Conservation (phyloP, 2,113 vertebrate genomes). For the Amia ocellicauda region DNA sequence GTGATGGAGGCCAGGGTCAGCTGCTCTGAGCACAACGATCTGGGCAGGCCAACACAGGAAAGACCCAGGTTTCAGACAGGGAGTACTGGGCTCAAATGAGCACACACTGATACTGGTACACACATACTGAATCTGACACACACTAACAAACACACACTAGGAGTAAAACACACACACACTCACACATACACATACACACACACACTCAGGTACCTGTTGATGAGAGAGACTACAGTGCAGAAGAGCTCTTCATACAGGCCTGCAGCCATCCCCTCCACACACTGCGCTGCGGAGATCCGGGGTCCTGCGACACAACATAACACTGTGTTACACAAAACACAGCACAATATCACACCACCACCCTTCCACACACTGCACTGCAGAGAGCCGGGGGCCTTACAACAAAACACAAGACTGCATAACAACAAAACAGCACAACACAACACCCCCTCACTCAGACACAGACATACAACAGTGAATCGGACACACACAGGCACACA, state of each 20-base stretch:
- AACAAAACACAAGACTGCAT: no score
- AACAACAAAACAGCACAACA: not conserved
- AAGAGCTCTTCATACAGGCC: constrained; percentile 95
- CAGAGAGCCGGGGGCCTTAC: no score
- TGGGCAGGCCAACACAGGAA: constrained; percentile 38
- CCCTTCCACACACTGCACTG: no score
- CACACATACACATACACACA: not conserved
- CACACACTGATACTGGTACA: not conserved
- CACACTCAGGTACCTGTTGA: constrained; percentile 82
- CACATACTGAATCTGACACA: not conserved
- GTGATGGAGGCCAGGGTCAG: constrained; percentile 83
- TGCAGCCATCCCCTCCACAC: constrained; percentile 83
- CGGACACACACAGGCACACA: not conserved
- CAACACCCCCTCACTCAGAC: not conserved
- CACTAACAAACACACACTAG: not conserved
- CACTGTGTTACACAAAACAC: not conserved
- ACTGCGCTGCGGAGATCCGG: constrained; percentile 79
- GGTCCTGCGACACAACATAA: constrained; percentile 58
- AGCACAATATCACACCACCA: no score
- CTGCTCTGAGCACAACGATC: constrained; percentile 80
- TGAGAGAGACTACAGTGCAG: constrained; percentile 70
- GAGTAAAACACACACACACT: no score
- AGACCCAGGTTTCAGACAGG: constrained; percentile 14
- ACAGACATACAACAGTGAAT: not conserved
- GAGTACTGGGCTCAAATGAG: not conserved